These are phyloP conservation scores for Syndactyla subalaris DNA, from an alignment of 2,797 vertebrate genomes.

Conservation along the genomic window DNA sequence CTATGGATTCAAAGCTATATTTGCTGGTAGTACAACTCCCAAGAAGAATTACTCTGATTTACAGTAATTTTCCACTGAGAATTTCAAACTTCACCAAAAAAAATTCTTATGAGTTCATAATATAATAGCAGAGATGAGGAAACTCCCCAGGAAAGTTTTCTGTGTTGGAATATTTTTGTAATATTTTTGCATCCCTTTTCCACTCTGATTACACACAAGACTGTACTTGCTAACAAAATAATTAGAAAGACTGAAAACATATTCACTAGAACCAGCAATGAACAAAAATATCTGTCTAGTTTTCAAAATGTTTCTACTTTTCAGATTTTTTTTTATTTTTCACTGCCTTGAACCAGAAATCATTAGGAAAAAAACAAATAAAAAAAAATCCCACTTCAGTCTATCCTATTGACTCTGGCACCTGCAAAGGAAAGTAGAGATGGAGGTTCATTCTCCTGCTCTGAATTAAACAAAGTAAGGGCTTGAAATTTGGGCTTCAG, in stretches of 20 bases:
- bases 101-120: neutral
- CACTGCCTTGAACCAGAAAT: neutral
- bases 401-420: neutral
- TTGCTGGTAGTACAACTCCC: constrained; percentile 58
- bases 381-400: neutral
- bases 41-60: constrained; percentile 64
- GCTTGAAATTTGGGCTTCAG: neutral
- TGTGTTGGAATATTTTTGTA: neutral
- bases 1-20: constrained; percentile 61
- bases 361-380: too few species aligned
- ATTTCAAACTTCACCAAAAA: constrained; percentile 14
- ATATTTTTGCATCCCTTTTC: constrained; percentile 19
- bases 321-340: neutral
- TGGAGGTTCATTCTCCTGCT: neutral
- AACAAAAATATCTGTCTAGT: neutral
- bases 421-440: neutral
- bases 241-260: neutral
- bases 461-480: neutral
- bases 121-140: constrained; percentile 16
- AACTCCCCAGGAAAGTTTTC: constrained; percentile 48
- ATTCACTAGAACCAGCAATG: neutral
- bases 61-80: constrained; percentile 58
- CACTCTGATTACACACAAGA: constrained; percentile 17
- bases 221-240: neutral
- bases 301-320: neutral